Conservation (phyloP, 2,888 invertebrate species). For the Gisinianus flammeolus region DNA sequence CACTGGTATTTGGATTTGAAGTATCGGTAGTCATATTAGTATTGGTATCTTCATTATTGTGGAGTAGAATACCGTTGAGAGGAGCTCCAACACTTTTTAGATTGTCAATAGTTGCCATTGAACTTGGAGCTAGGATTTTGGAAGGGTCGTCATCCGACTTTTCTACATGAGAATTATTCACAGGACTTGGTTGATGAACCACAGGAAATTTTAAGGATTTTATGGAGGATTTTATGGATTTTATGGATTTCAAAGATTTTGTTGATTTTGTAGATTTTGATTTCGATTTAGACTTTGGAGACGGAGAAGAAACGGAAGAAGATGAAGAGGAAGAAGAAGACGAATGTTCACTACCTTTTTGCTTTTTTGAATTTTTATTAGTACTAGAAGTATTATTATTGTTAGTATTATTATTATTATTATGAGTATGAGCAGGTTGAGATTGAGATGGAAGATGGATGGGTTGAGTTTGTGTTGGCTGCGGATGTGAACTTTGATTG, state of each 20-base stretch:
- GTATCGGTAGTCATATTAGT: background rate
- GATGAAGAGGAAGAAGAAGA: background rate
- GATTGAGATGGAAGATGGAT: background rate
- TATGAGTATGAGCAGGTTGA: background rate
- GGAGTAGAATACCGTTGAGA: background rate
- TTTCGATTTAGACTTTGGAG: background rate
- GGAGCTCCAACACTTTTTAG: no score
- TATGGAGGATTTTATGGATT: background rate
- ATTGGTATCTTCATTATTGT: background rate
- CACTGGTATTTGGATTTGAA: background rate
- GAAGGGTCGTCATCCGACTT: no score
- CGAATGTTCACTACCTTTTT: background rate
- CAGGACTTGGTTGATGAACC: no score
- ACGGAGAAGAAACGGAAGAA: background rate
- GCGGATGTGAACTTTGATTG: background rate
- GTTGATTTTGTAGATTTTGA: background rate
- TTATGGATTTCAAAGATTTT: background rate
- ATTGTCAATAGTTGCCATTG: no score
- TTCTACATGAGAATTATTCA: no score
- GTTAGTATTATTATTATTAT: background rate
- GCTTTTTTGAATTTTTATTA: background rate
- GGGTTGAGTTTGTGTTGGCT: background rate
- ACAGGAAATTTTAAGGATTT: no score
- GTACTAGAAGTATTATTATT: background rate
- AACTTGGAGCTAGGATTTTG: no score